Evolutionary conservation across 2,888 invertebrate species (phyloP), one percentile per base, ranked within the genome.

Genomic region (Drepanosiphum platanoidis): DNA sequence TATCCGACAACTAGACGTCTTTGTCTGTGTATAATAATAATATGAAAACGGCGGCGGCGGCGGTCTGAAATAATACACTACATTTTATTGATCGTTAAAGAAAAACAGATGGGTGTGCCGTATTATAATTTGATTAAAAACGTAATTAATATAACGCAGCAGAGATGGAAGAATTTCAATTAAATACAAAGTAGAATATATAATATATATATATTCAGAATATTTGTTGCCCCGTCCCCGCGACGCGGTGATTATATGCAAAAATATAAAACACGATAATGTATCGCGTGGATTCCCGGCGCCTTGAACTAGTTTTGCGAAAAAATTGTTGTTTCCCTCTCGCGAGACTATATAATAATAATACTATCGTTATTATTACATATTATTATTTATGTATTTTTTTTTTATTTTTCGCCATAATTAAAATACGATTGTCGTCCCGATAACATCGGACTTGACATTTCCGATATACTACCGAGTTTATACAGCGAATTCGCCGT

Each of bases 71-170:
- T 71, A 61, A 80, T 71, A 81, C 71, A 61, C 80, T 58, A 71
- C 80, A 58, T 81, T 81, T 71, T 81, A 81, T 81, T 81, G 71
- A 71, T 71, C 81, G 71, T 81, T 81, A 81, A 71, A 81, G 81
- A 71, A 81, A 61, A 81, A 61, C 81, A 61, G 71, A 71, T 30
- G 71, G 71, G 39, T 71, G 58, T 39, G 36, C 52, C 71, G 58
- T 61, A 71, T 58, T 71, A 80, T 58, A 58, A 81, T 81, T 81
- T 71, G 81, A 81, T 81, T 71, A 81, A 71, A 81, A 81, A 71
- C 71, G 71, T 61, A 81, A 81, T 81, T 71, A 71, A 71, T 71
- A 71, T 61, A 61, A 71, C 71, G 81, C 30, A 22, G 34, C 42
- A 30, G 81, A 61, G 71, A 81, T 15, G 39, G 81, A 71, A 81